A percentile compares a stretch with the other conserved stretches of the same genome.
Conservation (phyloP, 2,113 vertebrate genomes). For the Amphilophus citrinellus region DNA sequence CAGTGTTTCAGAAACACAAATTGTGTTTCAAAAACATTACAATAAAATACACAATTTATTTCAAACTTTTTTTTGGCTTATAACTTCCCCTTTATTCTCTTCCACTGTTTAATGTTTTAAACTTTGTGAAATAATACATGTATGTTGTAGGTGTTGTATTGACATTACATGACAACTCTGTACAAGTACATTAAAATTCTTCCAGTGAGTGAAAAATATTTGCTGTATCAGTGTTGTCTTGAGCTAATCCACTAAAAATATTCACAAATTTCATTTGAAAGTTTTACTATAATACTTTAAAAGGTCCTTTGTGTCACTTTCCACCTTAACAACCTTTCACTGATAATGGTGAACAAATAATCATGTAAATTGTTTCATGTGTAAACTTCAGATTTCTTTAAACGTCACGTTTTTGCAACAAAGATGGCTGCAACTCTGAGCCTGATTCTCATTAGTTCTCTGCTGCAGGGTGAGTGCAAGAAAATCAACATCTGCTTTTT, state of each 20-base stretch:
- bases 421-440: constrained; percentile 9
- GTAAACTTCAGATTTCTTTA: background rate
- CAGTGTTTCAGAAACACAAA: no score
- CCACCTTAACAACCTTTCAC: background rate
- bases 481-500: background rate
- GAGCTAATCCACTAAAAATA: accelerated
- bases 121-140: accelerated
- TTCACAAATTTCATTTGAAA: background rate
- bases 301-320: background rate
- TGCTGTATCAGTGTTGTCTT: background rate
- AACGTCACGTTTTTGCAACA: background rate
- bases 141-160: accelerated
- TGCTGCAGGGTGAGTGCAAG: constrained; percentile 10
- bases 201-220: background rate
- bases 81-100: background rate
- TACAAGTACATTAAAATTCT: background rate
- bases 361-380: background rate
- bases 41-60: no score
- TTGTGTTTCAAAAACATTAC: no score
- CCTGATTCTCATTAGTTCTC: background rate
- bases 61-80: accelerated
- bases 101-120: background rate
- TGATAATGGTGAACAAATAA: background rate
- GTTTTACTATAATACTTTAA: background rate
- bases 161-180: accelerated